Evolutionary conservation across 2,888 invertebrate genomes (phyloP).

Genomic region (Eilema depressum): DNA sequence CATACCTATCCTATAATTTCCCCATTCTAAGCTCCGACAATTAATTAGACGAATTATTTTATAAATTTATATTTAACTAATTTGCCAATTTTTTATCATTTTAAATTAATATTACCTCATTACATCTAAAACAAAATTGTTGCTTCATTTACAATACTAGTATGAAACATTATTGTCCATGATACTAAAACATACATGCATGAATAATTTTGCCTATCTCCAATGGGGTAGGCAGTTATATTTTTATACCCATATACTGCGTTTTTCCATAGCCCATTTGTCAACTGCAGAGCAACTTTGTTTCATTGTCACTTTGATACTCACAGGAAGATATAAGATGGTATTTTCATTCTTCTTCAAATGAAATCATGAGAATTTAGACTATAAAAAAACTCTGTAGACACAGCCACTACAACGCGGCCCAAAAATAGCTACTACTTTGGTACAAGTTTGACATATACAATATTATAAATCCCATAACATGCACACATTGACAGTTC

Average conservation of each 20-base stretch:
- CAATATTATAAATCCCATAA: too few species aligned
- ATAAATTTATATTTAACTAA: constrained; percentile 7
- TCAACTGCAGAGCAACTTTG: too few species aligned
- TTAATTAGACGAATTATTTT: constrained; percentile 7
- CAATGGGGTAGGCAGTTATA: not conserved
- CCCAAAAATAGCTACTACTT: too few species aligned
- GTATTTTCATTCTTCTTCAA: too few species aligned
- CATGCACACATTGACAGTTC: too few species aligned
- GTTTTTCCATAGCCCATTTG: not conserved
- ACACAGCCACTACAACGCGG: too few species aligned
- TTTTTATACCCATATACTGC: not conserved
- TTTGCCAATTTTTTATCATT: not conserved
- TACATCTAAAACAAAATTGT: not conserved
- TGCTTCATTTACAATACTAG: not conserved
- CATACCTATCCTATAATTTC: not conserved
- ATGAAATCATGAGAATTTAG: too few species aligned
- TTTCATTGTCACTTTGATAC: too few species aligned
- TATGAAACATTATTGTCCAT: constrained; percentile 3
- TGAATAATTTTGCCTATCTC: not conserved
- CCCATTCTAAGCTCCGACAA: constrained; percentile 10
- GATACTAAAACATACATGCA: not conserved
- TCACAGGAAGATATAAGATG: too few species aligned
- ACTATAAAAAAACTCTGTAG: too few species aligned
- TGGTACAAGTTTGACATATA: too few species aligned
- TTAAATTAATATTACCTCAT: not conserved